Conservation (phyloP, 1,140 invertebrate species). For the Diploscapter pachys region DNA sequence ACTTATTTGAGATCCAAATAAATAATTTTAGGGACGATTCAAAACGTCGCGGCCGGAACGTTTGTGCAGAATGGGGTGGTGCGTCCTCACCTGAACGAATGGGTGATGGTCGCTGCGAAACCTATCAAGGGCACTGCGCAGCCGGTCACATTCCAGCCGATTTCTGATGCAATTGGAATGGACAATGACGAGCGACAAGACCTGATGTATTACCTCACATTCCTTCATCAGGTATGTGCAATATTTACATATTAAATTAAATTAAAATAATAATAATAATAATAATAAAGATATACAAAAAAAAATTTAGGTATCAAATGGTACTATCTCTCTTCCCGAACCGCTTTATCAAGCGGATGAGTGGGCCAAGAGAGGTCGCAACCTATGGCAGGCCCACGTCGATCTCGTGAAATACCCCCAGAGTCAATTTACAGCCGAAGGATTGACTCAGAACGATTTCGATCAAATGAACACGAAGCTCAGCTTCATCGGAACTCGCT, state of each 20-base stretch:
- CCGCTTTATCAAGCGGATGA: slow-evolving; percentile 41
- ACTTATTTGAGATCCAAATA: too few relatives aligned
- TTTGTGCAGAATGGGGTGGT: too few relatives aligned
- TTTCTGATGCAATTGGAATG: too few relatives aligned
- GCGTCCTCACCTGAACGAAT: too few relatives aligned
- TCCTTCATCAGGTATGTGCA: slow-evolving; percentile 1
- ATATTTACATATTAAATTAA: background rate
- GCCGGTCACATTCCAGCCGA: too few relatives aligned
- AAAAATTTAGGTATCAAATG: background rate
- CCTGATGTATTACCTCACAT: too few relatives aligned
- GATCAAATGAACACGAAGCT: slow-evolving; percentile 11
- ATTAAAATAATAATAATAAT: background rate
- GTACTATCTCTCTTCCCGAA: slow-evolving; percentile 36
- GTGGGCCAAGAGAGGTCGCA: slow-evolving; percentile 39
- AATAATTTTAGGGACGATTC: too few relatives aligned
- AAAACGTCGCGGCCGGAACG: too few relatives aligned
- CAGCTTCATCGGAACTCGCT: slow-evolving; percentile 12
- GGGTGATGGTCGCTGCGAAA: too few relatives aligned
- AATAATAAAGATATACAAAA: background rate
- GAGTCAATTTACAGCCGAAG: background rate
- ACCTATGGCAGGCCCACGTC: background rate
- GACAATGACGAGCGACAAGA: too few relatives aligned
- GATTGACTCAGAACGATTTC: slow-evolving; percentile 7
- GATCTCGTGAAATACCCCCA: background rate
- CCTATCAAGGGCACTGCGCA: too few relatives aligned